phyloP scores from a whole-genome alignment of 1,140 invertebrate species.

The Ceratina calcarata region DNA sequence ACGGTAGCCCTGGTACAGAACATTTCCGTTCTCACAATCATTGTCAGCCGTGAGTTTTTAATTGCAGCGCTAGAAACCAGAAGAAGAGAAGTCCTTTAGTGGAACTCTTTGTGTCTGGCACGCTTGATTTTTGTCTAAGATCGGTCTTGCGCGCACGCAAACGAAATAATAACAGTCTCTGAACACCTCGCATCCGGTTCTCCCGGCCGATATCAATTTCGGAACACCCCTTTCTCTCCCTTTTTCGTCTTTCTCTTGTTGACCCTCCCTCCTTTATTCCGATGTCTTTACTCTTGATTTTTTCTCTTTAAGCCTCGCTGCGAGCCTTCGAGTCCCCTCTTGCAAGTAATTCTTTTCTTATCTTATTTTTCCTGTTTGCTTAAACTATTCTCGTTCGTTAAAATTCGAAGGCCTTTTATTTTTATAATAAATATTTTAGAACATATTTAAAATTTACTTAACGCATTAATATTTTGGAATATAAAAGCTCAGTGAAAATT shows the following conservation, averaged over 20 bases:
- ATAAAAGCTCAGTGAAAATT: too few relatives aligned
- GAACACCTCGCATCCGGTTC: slow-evolving; percentile 17
- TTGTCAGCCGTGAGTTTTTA: not conserved
- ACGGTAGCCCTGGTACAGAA: too few relatives aligned
- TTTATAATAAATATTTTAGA: too few relatives aligned
- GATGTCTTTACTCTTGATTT: slow-evolving; percentile 9
- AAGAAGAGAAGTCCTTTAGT: not conserved
- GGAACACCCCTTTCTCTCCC: slow-evolving; percentile 5
- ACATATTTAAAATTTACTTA: too few relatives aligned
- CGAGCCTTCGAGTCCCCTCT: not conserved
- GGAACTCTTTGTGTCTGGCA: not conserved
- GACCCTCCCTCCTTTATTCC: not conserved
- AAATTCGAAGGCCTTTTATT: too few relatives aligned
- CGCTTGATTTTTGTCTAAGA: slow-evolving; percentile 10
- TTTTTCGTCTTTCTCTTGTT: slow-evolving; percentile 8
- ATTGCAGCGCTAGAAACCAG: slow-evolving; percentile 2
- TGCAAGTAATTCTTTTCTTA: not conserved
- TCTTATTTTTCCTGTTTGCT: not conserved
- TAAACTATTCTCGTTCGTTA: too few relatives aligned
- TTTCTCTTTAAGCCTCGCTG: not conserved
- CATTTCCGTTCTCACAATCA: not conserved
- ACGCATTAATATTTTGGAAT: too few relatives aligned
- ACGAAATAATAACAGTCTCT: slow-evolving; percentile 27
- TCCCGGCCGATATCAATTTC: slow-evolving; percentile 23
- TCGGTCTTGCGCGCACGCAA: slow-evolving; percentile 14